Evolutionary conservation across 2,113 vertebrate species (phyloP).

Genomic region (Chascanopsetta lugubris): DNA sequence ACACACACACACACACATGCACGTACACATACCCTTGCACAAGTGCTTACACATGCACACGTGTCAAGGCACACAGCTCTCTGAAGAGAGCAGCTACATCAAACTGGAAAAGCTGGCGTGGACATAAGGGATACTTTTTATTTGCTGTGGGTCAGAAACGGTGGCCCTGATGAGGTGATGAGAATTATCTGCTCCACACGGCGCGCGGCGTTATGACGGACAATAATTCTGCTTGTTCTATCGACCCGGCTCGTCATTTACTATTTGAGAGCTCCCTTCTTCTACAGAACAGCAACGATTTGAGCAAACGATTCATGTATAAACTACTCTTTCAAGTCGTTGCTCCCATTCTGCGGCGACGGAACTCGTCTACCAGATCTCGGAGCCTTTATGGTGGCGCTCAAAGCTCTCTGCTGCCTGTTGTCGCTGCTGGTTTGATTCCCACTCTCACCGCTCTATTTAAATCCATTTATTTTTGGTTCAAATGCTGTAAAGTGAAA

Average conservation of each 20-base stretch:
- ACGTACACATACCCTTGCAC: constrained; percentile 31
- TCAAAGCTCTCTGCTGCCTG: constrained; percentile 67
- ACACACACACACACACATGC: constrained; percentile 2
- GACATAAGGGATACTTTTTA: constrained; percentile 73
- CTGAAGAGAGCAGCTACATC: constrained; percentile 66
- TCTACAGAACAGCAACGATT: constrained; percentile 50
- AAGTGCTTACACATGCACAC: constrained; percentile 65
- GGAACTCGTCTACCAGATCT: constrained; percentile 52
- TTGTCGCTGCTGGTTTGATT: constrained; percentile 73
- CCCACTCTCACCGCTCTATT: constrained; percentile 82
- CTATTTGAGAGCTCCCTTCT: constrained; percentile 42
- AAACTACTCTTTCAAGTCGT: constrained; percentile 68
- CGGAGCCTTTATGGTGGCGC: constrained; percentile 59
- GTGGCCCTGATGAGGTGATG: constrained; percentile 70
- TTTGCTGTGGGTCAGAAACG: constrained; percentile 78
- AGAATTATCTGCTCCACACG: constrained; percentile 46
- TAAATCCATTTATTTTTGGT: constrained; percentile 83
- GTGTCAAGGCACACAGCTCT: constrained; percentile 57
- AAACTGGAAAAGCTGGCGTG: constrained; percentile 58
- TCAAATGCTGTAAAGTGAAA: constrained; percentile 78
- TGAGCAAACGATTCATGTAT: constrained; percentile 59
- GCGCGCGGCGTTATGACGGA: constrained; percentile 17
- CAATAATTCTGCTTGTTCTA: constrained; percentile 46
- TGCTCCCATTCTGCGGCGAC: constrained; percentile 52
- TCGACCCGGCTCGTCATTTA: constrained; percentile 46